Evolutionary conservation across 37 sponge, comb jelly and placozoan species (phyloP).

Genomic region (Spongilla lacustris): DNA sequence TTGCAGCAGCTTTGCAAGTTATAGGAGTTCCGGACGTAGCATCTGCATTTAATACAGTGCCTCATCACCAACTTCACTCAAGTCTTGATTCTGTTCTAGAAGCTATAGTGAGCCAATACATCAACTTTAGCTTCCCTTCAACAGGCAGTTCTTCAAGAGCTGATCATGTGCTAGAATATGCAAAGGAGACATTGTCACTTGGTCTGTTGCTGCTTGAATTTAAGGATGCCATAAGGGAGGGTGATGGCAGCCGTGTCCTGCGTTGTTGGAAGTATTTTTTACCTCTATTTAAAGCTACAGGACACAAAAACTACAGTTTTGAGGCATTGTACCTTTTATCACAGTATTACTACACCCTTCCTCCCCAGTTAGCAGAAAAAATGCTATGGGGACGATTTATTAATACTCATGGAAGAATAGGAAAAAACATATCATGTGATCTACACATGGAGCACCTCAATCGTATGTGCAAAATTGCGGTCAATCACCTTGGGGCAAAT

Average conservation of each 20-base stretch:
- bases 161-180: conserved; percentile 42
- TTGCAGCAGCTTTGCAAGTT: conserved; percentile 31
- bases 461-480: conserved; percentile 7
- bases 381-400: conserved; percentile 43
- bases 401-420: conserved; percentile 21
- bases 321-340: conserved; percentile 32
- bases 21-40: conserved; percentile 1
- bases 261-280: conserved; percentile 53
- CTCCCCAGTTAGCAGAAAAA: conserved; percentile 33
- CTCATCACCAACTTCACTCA: neutral
- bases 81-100: neutral
- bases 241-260: conserved; percentile 43
- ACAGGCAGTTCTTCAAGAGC: conserved; percentile 1
- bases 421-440: conserved; percentile 38
- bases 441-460: conserved; percentile 57
- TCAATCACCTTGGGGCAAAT: conserved; percentile 31
- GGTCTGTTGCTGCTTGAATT: conserved; percentile 38
- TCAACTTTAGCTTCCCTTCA: neutral
- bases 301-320: conserved; percentile 27
- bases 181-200: conserved; percentile 6
- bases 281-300: conserved; percentile 15
- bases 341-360: conserved; percentile 27
- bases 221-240: conserved; percentile 55
- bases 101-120: neutral
- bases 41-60: neutral